These are phyloP conservation scores for Adela reaumurella DNA, from an alignment of 2,888 invertebrate species.

Conservation along the genomic window DNA sequence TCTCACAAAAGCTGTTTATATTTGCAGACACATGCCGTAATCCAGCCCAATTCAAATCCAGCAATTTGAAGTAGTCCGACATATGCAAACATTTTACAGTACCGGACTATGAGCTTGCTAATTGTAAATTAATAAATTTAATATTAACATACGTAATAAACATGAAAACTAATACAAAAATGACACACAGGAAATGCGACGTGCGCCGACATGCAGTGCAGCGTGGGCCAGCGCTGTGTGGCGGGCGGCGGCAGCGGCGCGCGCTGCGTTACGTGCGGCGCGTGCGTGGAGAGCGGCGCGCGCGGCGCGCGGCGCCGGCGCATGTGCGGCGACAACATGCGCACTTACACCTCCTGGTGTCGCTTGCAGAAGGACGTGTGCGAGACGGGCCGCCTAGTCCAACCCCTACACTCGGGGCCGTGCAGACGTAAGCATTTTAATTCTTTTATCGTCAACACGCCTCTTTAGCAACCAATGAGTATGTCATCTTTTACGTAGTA, in stretches of 20 bases:
- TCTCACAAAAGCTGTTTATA: too few relatives aligned
- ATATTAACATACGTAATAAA: too few relatives aligned
- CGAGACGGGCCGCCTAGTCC: constrained; percentile 66
- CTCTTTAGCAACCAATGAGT: too few relatives aligned
- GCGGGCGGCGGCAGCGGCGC: constrained; percentile 38
- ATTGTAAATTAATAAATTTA: too few relatives aligned
- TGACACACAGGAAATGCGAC: constrained; percentile 36
- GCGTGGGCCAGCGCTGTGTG: constrained; percentile 37
- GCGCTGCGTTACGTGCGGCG: constrained; percentile 38
- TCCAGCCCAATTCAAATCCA: too few relatives aligned
- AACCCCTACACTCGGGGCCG: constrained; percentile 67
- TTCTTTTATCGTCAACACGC: too few relatives aligned
- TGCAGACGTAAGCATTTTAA: constrained; percentile 40
- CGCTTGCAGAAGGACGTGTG: constrained; percentile 76
- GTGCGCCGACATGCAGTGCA: constrained; percentile 33
- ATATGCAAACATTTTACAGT: too few relatives aligned
- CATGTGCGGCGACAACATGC: constrained; percentile 71
- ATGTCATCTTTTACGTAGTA: too few relatives aligned
- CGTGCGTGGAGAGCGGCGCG: constrained; percentile 22
- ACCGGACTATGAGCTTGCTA: too few relatives aligned
- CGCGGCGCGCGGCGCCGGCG: constrained; percentile 28
- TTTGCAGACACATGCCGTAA: too few relatives aligned
- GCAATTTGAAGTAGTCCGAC: too few relatives aligned
- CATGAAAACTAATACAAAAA: too few relatives aligned
- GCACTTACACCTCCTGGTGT: constrained; percentile 76